Evolutionary conservation across 2,797 vertebrate species (phyloP).

Genomic region (Toxotes lorentzi): DNA sequence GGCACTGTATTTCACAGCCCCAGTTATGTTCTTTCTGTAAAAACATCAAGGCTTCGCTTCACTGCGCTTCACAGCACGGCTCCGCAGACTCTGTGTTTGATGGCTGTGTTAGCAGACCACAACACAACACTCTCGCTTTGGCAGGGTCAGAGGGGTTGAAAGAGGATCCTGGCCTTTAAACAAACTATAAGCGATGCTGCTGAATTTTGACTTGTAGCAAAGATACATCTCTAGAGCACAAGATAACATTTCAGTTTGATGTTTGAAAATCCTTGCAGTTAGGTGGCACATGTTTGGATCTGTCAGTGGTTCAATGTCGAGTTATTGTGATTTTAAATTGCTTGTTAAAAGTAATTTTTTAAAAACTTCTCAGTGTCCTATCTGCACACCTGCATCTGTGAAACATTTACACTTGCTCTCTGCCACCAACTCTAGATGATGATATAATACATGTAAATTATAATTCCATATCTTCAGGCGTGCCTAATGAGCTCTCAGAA

Average conservation of each 20-base stretch:
- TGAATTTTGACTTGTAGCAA: not conserved
- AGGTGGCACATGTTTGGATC: not conserved
- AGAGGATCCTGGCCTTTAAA: conserved; percentile 40
- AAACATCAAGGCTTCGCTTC: conserved; percentile 73
- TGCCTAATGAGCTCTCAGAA: conserved; percentile 51
- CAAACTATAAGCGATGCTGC: not conserved
- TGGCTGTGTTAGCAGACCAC: conserved; percentile 54
- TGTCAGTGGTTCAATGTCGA: not conserved
- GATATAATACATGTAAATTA: conserved; percentile 8
- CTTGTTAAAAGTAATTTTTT: not conserved
- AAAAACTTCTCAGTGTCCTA: not conserved
- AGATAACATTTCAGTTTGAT: not conserved
- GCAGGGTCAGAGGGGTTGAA: conserved; percentile 45
- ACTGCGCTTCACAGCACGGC: conserved; percentile 61
- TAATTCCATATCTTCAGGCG: conserved; percentile 28
- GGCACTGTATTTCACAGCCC: conserved; percentile 57
- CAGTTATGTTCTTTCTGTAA: conserved; percentile 64
- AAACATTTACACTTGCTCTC: conserved; percentile 18
- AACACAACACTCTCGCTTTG: conserved; percentile 37
- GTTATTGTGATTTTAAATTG: conserved; percentile 1
- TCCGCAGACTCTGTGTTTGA: conserved; percentile 61
- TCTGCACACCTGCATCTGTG: conserved; percentile 1
- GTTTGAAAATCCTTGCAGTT: not conserved
- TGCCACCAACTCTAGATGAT: conserved; percentile 4
- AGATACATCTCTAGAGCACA: not conserved